A percentile compares a stretch with the other conserved stretches of the same genome.
These are phyloP conservation scores for Cheumatopsyche charites DNA, from an alignment of 1,140 invertebrate genomes.

Conservation along the genomic window DNA sequence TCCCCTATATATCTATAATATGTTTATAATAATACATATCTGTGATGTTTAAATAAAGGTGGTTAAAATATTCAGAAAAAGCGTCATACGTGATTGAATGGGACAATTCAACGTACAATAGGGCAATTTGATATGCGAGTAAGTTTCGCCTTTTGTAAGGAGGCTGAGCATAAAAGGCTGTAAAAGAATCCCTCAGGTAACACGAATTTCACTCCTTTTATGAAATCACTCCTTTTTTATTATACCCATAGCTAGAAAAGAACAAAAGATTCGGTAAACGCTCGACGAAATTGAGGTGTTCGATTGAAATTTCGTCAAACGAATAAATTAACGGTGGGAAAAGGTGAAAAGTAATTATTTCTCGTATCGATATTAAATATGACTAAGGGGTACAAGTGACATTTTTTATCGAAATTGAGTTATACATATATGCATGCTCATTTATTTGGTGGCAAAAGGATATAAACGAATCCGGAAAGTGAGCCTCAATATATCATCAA, in stretches of 20 bases:
- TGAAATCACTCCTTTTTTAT: background rate
- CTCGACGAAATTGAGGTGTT: background rate
- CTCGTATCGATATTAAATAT: too few species aligned
- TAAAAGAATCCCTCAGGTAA: constrained; percentile 30
- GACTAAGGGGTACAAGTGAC: too few species aligned
- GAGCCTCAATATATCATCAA: too few species aligned
- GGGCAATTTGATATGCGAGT: constrained; percentile 38
- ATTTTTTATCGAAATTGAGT: too few species aligned
- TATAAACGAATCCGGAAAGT: too few species aligned
- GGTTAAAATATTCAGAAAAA: constrained; percentile 32
- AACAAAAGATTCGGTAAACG: background rate
- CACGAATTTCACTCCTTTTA: background rate
- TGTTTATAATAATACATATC: too few species aligned
- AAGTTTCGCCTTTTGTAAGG: constrained; percentile 28
- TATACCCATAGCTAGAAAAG: too few species aligned
- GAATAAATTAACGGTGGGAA: background rate
- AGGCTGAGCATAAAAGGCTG: constrained; percentile 14
- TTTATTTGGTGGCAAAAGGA: too few species aligned
- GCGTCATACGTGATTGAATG: constrained; percentile 37
- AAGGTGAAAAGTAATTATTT: background rate
- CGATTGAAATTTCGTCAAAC: background rate
- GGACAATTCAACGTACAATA: constrained; percentile 35
- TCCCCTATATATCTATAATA: background rate
- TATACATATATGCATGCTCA: too few species aligned
- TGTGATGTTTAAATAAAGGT: constrained; percentile 12